Conservation (phyloP, 2,888 invertebrate genomes). For the Helleia helle region DNA sequence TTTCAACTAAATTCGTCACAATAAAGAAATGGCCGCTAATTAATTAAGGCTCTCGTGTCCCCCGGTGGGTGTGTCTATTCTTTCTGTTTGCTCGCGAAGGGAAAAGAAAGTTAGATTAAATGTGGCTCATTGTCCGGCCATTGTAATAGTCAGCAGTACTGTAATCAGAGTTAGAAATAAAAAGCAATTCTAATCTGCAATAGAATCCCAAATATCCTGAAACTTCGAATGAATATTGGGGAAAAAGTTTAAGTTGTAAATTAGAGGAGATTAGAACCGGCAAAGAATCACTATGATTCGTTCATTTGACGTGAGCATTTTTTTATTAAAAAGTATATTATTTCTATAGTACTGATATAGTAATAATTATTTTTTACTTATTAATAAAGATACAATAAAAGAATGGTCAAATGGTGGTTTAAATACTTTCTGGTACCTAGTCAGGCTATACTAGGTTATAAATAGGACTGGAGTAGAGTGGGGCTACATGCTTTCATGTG, state of each 20-base stretch:
- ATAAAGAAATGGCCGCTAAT: slow-evolving; percentile 53
- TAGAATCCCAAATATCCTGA: slow-evolving; percentile 7
- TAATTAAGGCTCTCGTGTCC: slow-evolving; percentile 57
- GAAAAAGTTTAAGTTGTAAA: slow-evolving; percentile 2
- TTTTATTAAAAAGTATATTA: too few species aligned
- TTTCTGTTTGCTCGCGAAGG: slow-evolving; percentile 48
- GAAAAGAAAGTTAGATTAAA: slow-evolving; percentile 63
- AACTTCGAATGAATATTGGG: slow-evolving; percentile 5
- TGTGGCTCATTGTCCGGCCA: slow-evolving; percentile 45
- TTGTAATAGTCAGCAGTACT: slow-evolving; percentile 39
- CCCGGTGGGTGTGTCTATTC: slow-evolving; percentile 49
- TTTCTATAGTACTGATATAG: too few species aligned
- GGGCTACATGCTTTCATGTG: too few species aligned
- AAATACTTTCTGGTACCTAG: too few species aligned
- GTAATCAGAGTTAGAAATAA: slow-evolving; percentile 28
- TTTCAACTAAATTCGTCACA: slow-evolving; percentile 37
- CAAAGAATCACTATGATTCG: not conserved
- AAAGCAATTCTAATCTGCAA: slow-evolving; percentile 20
- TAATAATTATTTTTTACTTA: too few species aligned
- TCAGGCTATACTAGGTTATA: too few species aligned
- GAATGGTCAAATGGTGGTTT: too few species aligned
- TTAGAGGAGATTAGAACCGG: slow-evolving; percentile 1
- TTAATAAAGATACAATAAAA: too few species aligned
- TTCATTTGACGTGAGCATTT: too few species aligned
- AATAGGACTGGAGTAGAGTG: too few species aligned